phyloP scores from a whole-genome alignment of 2,888 invertebrate genomes.

The Yponomeuta evonymella region DNA sequence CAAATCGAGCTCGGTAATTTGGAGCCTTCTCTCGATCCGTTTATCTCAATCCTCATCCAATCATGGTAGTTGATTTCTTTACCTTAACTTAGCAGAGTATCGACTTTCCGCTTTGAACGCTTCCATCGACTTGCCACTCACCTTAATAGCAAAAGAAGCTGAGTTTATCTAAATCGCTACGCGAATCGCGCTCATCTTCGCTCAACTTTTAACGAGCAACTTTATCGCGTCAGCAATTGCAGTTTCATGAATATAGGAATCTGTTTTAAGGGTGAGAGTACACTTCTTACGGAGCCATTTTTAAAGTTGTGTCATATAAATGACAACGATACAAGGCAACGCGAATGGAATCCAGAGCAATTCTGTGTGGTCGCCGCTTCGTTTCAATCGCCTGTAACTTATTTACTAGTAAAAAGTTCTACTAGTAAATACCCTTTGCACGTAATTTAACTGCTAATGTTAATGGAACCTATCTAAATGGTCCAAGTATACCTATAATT shows the following conservation, averaged over 20 bases:
- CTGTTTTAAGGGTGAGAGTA: neutral
- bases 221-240: neutral
- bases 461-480: too few relatives aligned
- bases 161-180: neutral
- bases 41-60: neutral
- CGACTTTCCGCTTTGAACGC: neutral
- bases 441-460: too few relatives aligned
- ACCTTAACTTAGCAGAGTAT: neutral
- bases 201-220: neutral
- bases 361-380: too few relatives aligned
- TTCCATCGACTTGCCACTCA: neutral
- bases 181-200: neutral
- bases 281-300: neutral
- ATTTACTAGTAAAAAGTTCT: too few relatives aligned
- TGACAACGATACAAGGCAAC: too few relatives aligned
- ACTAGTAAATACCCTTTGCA: too few relatives aligned
- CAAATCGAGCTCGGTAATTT: too few relatives aligned
- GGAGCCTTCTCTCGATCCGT: too few relatives aligned
- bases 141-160: neutral
- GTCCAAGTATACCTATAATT: too few relatives aligned
- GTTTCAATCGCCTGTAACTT: too few relatives aligned
- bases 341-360: too few relatives aligned
- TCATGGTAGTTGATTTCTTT: neutral
- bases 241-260: neutral
- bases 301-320: too few relatives aligned